Percentiles rank a stretch among this genome's conserved stretches.
These are phyloP conservation scores for Muscidifurax raptorellus DNA, from an alignment of 1,140 invertebrate genomes.

Conservation along the genomic window DNA sequence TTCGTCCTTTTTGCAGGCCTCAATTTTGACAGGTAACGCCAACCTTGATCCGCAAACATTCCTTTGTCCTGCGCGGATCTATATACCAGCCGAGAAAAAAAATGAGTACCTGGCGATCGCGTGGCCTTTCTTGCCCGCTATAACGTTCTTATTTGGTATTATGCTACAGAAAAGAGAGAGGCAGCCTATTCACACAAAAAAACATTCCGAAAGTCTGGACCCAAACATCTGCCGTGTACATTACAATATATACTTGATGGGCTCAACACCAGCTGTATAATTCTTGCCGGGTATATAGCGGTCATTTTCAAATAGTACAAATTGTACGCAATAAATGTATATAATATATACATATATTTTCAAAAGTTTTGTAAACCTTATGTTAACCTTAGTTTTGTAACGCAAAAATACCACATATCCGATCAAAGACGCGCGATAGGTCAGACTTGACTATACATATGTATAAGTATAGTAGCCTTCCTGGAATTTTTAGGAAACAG, in stretches of 20 bases:
- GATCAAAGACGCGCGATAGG: no score
- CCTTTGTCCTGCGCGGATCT: not conserved
- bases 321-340: no score
- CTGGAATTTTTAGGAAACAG: no score
- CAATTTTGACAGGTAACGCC: slow-evolving; percentile 17
- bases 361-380: no score
- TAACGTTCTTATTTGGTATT: not conserved
- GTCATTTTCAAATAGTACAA: not conserved
- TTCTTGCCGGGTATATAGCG: no score
- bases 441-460: no score
- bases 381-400: no score
- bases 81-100: not conserved
- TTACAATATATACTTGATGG: not conserved
- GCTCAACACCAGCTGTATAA: not conserved
- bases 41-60: slow-evolving; percentile 3
- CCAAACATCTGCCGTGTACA: not conserved
- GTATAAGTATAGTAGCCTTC: no score
- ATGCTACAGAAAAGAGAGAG: not conserved
- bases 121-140: not conserved
- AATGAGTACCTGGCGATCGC: not conserved
- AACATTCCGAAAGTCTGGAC: not conserved
- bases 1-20: not conserved
- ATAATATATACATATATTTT: no score
- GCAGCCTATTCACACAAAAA: not conserved
- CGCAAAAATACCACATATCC: no score